Conservation (phyloP, 2,113 vertebrate genomes). For the Chloroceryle aenea region DNA sequence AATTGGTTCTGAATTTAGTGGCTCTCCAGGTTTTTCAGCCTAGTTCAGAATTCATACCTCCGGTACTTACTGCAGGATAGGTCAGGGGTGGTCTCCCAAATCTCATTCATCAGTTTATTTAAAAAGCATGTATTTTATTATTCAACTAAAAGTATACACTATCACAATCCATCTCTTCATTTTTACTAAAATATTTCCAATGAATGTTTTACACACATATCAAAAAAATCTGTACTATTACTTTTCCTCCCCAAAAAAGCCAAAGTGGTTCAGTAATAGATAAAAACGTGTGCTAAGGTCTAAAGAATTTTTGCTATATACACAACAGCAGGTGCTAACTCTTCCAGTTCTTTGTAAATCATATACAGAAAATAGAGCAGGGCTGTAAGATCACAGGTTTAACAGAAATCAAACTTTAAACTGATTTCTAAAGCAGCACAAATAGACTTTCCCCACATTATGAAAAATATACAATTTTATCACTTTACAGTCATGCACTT, state of each 20-base stretch:
- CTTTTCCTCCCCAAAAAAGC: constrained; percentile 60
- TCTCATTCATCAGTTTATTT: constrained; percentile 52
- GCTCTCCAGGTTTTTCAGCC: background rate
- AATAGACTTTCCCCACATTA: constrained; percentile 69
- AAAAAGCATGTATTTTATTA: constrained; percentile 76
- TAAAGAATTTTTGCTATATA: constrained; percentile 66
- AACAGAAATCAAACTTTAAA: constrained; percentile 65
- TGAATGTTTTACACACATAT: constrained; percentile 81
- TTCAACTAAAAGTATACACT: constrained; percentile 81
- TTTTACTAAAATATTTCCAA: constrained; percentile 85
- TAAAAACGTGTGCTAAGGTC: constrained; percentile 68
- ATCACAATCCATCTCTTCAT: constrained; percentile 77
- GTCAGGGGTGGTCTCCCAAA: background rate
- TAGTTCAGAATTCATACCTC: background rate
- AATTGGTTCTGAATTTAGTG: constrained; percentile 64
- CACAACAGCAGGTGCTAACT: constrained; percentile 57
- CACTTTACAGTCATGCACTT: constrained; percentile 75
- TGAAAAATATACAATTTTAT: constrained; percentile 80
- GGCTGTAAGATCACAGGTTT: constrained; percentile 65
- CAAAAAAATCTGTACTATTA: constrained; percentile 78
- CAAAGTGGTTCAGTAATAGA: constrained; percentile 73
- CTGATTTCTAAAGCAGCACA: constrained; percentile 77
- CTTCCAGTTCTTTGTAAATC: constrained; percentile 56
- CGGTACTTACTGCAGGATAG: background rate
- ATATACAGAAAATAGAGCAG: constrained; percentile 48